Base-by-base conservation (phyloP, 1,140 invertebrate genomes). In the Lethrus apterus region DNA sequence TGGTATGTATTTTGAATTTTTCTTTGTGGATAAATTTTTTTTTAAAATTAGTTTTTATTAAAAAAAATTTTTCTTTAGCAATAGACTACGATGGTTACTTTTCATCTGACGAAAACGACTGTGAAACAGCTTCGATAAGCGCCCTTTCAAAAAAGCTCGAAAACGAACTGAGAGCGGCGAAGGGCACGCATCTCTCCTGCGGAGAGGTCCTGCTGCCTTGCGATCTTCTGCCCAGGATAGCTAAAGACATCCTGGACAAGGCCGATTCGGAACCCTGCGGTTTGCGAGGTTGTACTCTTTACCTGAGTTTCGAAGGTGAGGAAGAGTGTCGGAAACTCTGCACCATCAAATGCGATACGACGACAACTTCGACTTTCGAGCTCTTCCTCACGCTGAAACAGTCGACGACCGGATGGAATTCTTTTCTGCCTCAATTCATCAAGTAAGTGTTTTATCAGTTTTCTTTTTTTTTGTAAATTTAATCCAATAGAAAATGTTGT, bases 231-330 rank as follows among this genome's bases (percentile, higher is more conserved):
- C 75, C 77, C 21, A 71, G 82, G 56, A 83, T 89, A 44, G 79
- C 86, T 10, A 70, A 78, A 48, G 83, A 89, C 62, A 80, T 87
- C 15, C 70, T 89, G 30, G 74, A 76, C 8, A 80, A 86, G 71
- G 84, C 88, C 1, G 86, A 89, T 60, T 78, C 78, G 20, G 89
- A 92, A 66, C 88, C 88, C 13, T 91, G 86, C 61, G 89, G 88
- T 44, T 77, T 89, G 2, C 68, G 83, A 43, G 84, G 84, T 14
- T 84, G 83, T 53, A 83, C 81, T 0, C 68, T 88, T 11, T 85
- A 83, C 59, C 77, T 88, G 11, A 79, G 81, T 58, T 85, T 86
- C 48, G 81, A 84, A 59, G 80, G 77, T 3, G 76, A 79, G 57
- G 73, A 74, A 2, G 73, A 75, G 51, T 75, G 76, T 52, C 67